phyloP scores from a whole-genome alignment of 2,888 invertebrate genomes.

The Idaea dimidiata region DNA sequence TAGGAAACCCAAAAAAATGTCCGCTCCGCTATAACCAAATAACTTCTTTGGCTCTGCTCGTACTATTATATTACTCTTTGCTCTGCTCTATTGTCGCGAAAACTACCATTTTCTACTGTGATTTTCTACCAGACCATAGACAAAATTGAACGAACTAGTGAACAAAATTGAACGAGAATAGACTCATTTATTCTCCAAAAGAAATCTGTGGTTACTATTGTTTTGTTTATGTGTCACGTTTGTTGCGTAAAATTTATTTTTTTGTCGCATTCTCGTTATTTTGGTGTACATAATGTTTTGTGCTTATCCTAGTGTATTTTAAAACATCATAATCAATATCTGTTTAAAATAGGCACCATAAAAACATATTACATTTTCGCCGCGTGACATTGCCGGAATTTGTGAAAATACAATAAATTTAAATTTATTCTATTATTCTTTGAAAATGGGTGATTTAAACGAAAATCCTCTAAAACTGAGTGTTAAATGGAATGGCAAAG shows the following conservation, averaged over 20 bases:
- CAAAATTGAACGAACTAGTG: background rate
- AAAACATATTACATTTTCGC: slow-evolving; percentile 26
- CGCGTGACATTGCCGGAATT: background rate
- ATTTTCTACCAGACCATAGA: background rate
- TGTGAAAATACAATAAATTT: background rate
- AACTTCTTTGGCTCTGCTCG: too few relatives aligned
- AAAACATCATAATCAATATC: background rate
- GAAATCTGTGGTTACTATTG: slow-evolving; percentile 21
- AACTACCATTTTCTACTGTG: too few relatives aligned
- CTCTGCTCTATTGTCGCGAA: background rate
- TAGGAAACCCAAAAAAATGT: too few relatives aligned
- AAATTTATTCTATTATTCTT: background rate
- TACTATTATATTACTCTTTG: too few relatives aligned
- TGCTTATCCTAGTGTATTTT: too few relatives aligned
- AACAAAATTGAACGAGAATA: slow-evolving; percentile 6
- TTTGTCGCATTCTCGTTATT: background rate
- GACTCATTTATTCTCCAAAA: background rate
- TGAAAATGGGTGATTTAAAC: slow-evolving; percentile 74
- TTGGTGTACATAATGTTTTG: too few relatives aligned
- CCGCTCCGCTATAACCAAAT: too few relatives aligned
- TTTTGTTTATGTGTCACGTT: slow-evolving; percentile 68
- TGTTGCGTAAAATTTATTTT: slow-evolving; percentile 31
- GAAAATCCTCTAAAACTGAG: slow-evolving; percentile 79
- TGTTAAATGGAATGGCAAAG: slow-evolving; percentile 97
- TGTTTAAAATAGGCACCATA: background rate